These are phyloP conservation scores for Meriones unguiculatus DNA, from an alignment of 2,113 vertebrate genomes.

Conservation along the genomic window DNA sequence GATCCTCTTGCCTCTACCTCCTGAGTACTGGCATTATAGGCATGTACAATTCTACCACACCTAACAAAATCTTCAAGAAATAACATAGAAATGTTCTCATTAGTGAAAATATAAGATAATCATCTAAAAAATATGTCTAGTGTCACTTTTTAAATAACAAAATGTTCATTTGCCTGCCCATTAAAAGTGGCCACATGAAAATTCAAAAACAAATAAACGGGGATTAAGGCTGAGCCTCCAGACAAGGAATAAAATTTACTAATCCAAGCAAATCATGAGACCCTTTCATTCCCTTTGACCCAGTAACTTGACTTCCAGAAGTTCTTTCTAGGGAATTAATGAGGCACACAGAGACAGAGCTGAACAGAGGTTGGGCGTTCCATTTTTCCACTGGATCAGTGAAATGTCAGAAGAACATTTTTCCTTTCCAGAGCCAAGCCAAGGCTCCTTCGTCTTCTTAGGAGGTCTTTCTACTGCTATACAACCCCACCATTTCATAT, in stretches of 20 bases:
- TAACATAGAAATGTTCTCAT: neutral
- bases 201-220: neutral
- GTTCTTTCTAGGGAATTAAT: constrained; percentile 58
- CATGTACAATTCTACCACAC: too few relatives aligned
- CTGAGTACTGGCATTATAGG: neutral
- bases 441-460: neutral
- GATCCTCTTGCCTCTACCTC: neutral
- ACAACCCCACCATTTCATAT: neutral
- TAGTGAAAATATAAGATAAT: neutral
- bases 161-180: neutral
- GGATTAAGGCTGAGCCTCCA: neutral
- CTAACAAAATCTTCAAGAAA: neutral
- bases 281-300: neutral
- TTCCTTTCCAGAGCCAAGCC: neutral
- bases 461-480: neutral
- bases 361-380: neutral
- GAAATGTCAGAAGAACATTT: constrained; percentile 23
- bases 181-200: neutral
- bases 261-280: neutral
- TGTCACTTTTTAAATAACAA: neutral
- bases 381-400: neutral
- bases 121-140: neutral
- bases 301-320: neutral
- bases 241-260: neutral
- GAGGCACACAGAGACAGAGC: neutral